phyloP scores from a whole-genome alignment of 2,888 invertebrate genomes.

The Rhingia rostrata region DNA sequence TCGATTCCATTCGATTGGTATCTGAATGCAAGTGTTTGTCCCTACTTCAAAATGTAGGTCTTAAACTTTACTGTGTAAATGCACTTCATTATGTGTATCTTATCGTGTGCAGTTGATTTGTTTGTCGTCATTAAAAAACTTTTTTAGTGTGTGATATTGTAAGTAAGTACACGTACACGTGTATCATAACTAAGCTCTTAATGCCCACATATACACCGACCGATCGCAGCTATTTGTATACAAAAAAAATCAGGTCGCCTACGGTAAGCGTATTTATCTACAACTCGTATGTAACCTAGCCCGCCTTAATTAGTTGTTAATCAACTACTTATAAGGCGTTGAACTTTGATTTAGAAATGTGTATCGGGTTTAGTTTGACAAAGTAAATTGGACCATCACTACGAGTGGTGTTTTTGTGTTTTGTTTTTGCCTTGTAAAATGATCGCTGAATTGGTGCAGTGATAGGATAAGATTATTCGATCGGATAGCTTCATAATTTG shows the following conservation, averaged over 20 bases:
- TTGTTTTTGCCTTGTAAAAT: not conserved
- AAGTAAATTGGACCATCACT: not conserved
- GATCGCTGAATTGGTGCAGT: not conserved
- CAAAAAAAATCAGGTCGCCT: conserved; percentile 18
- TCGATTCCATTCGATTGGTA: too few relatives aligned
- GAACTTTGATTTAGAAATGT: conserved; percentile 12
- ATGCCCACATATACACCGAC: not conserved
- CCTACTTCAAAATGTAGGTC: too few relatives aligned
- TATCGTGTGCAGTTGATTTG: too few relatives aligned
- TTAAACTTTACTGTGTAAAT: too few relatives aligned
- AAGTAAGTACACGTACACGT: not conserved
- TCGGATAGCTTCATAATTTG: not conserved
- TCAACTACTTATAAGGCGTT: conserved; percentile 20
- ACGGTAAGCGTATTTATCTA: conserved; percentile 10
- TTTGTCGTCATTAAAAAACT: too few relatives aligned
- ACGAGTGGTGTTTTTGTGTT: not conserved
- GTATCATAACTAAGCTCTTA: not conserved
- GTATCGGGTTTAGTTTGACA: conserved; percentile 13
- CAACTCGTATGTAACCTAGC: not conserved
- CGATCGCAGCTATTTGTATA: not conserved
- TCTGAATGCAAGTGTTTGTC: too few relatives aligned
- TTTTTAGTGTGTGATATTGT: too few relatives aligned
- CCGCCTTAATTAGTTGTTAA: conserved; percentile 2
- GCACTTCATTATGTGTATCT: too few relatives aligned
- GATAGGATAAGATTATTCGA: not conserved